These are phyloP conservation scores for Teinopalpus imperialis DNA, from an alignment of 2,888 invertebrate genomes.

Conservation along the genomic window DNA sequence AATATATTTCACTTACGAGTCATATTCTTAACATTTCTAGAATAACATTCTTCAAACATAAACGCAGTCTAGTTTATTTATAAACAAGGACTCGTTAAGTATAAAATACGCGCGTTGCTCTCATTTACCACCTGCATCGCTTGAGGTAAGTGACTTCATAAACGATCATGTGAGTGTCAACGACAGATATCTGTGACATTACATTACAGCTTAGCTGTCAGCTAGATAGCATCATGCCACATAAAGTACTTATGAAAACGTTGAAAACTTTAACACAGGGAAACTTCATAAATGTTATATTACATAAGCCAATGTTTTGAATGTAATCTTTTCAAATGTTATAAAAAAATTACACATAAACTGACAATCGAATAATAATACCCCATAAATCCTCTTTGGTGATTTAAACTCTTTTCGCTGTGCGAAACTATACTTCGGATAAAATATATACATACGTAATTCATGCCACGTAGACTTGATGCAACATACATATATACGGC, in stretches of 20 bases:
- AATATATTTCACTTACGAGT: too few species aligned
- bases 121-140: slow-evolving; percentile 21
- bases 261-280: too few species aligned
- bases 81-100: slow-evolving; percentile 17
- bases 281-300: too few species aligned
- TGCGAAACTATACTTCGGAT: slow-evolving; percentile 3
- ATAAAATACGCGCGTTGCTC: slow-evolving; percentile 13
- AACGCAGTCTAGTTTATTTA: slow-evolving; percentile 14
- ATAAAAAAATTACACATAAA: neutral
- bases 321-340: too few species aligned
- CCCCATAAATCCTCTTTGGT: neutral
- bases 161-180: slow-evolving; percentile 14
- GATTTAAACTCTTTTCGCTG: neutral
- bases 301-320: too few species aligned
- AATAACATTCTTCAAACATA: slow-evolving; percentile 1
- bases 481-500: slow-evolving; percentile 26
- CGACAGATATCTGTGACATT: slow-evolving; percentile 11
- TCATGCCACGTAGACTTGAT: slow-evolving; percentile 20
- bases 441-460: slow-evolving; percentile 19
- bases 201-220: neutral
- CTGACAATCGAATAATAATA: neutral
- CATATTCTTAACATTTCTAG: neutral
- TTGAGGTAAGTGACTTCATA: slow-evolving; percentile 21
- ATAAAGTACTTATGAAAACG: neutral
- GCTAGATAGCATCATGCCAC: neutral